Base-by-base conservation (phyloP, 1,140 invertebrate genomes). In the Eumaeus atala region DNA sequence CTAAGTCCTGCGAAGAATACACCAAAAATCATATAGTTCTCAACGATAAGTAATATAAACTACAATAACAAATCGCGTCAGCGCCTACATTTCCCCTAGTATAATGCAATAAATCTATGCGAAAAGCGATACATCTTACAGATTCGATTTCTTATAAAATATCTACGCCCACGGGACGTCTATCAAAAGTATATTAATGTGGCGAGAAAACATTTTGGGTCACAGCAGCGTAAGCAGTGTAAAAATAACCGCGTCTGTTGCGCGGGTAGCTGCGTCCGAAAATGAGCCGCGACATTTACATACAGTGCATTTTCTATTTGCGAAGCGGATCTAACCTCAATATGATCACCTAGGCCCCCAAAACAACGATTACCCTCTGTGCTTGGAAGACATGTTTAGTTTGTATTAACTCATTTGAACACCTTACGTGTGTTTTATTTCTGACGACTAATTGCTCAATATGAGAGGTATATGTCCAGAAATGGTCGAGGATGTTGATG, bases 291-390 rank as follows among this genome's bases (percentile, higher is more conserved):
- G 73, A 74, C 73, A 76, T 76, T 76, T 76, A 67, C 64, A 74
- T 65, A 60, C 58, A 59, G 58, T 74, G 71, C 67, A 70, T 63
- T 74, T 67, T 70, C 72, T 77, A 77, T 77, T 77, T 77, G 60
- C 54, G 67, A 72, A 58, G 51, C 51, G 17, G 51, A 49, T 65
- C 59, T 63, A 53, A 61, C 54, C 56, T 61, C 48, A 44, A 44
- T 44, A 17, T 8, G 40, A 28, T 28, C 21, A 28, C 21, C 21
- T 28, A 28, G 21, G 21, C 21, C 21, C 21, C 21, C 6, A 28
- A 28, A 28, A 28, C 21, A 3, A 6, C 2, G 21, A 28, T 28
- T 28, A 6, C 21, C 21, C n/a, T n/a, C n/a, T 2, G 21, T 28
- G 21, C 21, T 6, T 28, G 21, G 2, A 6, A 28, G 21, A 28